These are phyloP conservation scores for Drosophila subpulchrella DNA, from an alignment of 1,140 invertebrate species.

Conservation along the genomic window DNA sequence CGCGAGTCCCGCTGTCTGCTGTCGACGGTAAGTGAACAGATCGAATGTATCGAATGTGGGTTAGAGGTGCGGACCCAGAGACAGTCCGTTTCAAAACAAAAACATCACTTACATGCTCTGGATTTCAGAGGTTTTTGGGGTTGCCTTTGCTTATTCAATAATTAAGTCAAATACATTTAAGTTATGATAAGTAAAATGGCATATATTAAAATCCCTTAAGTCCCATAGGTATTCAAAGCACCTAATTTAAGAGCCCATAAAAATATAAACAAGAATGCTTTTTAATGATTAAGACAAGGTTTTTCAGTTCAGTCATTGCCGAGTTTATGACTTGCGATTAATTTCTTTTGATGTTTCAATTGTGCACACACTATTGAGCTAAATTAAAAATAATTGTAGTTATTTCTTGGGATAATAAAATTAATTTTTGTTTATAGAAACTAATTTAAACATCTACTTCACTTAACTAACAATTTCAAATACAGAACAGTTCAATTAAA, in stretches of 20 bases:
- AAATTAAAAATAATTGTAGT: not conserved
- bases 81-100: not conserved
- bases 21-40: constrained; percentile 87
- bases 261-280: no score
- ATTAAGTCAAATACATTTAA: no score
- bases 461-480: not conserved
- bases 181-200: no score
- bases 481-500: not conserved
- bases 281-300: no score
- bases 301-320: not conserved
- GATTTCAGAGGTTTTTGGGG: no score
- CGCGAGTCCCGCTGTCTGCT: constrained; percentile 92
- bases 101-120: not conserved
- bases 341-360: not conserved
- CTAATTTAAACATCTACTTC: no score
- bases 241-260: not conserved
- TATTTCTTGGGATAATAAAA: not conserved
- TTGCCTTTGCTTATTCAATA: no score
- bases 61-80: not conserved
- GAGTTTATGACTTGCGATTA: not conserved
- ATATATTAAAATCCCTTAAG: no score
- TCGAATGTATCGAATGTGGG: constrained; percentile 1
- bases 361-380: not conserved
- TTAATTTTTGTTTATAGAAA: not conserved
- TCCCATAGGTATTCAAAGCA: not conserved